Percentiles rank a stretch among this genome's conserved stretches.
Conservation (phyloP, 2,113 vertebrate species). For the Myrmecophaga tridactyla region DNA sequence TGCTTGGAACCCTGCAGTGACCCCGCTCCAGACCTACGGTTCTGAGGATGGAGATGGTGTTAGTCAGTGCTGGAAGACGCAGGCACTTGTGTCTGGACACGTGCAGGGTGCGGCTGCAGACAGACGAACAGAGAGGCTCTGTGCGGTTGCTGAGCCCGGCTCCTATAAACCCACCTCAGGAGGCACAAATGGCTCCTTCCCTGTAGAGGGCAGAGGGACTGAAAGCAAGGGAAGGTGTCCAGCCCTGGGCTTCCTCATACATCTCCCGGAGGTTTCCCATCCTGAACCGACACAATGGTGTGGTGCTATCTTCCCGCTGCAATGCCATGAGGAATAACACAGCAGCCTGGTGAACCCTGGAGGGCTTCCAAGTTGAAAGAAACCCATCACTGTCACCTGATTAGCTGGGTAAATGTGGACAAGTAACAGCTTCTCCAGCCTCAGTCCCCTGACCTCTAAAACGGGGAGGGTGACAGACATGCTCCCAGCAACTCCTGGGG, state of each 20-base stretch:
- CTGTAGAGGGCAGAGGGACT: background rate
- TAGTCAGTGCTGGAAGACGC: background rate
- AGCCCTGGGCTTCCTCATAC: background rate
- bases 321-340: background rate
- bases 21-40: background rate
- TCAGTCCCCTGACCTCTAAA: background rate
- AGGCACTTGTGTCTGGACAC: background rate
- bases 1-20: background rate
- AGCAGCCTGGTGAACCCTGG: background rate
- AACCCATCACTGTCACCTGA: fast-evolving
- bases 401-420: background rate
- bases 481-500: background rate
- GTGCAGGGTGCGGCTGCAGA: background rate
- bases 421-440: background rate
- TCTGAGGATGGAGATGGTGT: background rate
- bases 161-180: fast-evolving
- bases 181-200: background rate
- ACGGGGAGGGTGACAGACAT: background rate
- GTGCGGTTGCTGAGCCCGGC: background rate
- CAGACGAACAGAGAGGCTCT: background rate
- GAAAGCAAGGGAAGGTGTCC: background rate
- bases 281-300: background rate
- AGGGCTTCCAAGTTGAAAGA: background rate
- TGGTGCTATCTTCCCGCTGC: background rate
- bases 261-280: no score